Evolutionary conservation across 2,797 vertebrate species (phyloP), one percentile per base, ranked within the genome.

Genomic region (Erpetoichthys calabaricus): DNA sequence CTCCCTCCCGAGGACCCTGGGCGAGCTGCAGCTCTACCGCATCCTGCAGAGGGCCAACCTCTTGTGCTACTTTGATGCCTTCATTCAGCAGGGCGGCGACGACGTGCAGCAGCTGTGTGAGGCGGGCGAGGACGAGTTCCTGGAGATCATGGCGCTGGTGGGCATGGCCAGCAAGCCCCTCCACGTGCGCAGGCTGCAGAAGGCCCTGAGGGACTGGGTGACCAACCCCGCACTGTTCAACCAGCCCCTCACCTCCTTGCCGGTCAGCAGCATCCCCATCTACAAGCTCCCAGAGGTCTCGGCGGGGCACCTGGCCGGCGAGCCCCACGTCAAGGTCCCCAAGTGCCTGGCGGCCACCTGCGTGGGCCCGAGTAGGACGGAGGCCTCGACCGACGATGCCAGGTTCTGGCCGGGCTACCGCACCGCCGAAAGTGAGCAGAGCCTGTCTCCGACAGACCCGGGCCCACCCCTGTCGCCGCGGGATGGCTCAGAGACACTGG

Each of bases 141-240:
- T 99, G 70, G 95, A 99, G 76, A 99, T 99, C 75, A 99, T 98
- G 95, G 95, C 94, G 1, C 87, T 99, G 0, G 95, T 99, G 4
- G 95, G 95, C 68, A 99, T 99, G 95, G 95, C 95, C 56, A 97
- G 94, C 83, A 99, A 99, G 68, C 95, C 95, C 0, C 88, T 99
- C 64, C 95, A 99, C 0, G 95, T 99, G 41, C 82, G 95, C 8
- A 84, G 95, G 63, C 82, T 98, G 47, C 95, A 98, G 85, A 98
- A 98, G 75, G 89, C 95, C 2, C 75, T 98, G 68, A 85, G 94
- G 7, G 93, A 98, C 84, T 98, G 94, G 95, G 94, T 98, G 57
- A 97, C 94, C 67, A 98, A 98, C 74, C 95, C 95, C 0, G 84
- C 88, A 42, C 82, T 98, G 64, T 98, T 98, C 75, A 97, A 95